phyloP scores from a whole-genome alignment of 2,113 vertebrate genomes.

The Calyptomena viridis region DNA sequence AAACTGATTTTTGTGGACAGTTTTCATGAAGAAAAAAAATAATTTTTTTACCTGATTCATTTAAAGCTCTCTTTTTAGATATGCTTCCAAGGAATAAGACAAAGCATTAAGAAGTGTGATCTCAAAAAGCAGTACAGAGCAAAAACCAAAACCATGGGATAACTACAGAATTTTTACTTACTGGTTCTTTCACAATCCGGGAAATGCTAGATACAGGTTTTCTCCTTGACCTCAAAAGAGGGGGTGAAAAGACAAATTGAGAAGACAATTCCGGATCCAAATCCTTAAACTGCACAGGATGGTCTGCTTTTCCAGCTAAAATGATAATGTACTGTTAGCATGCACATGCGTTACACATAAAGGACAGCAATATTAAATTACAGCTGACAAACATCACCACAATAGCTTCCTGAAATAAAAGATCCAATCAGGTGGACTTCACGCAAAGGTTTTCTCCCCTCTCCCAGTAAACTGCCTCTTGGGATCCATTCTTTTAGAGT shows the following conservation, averaged over 20 bases:
- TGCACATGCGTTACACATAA: neutral
- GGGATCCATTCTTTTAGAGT: neutral
- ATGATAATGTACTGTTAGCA: neutral
- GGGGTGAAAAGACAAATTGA: constrained; percentile 77
- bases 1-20: neutral
- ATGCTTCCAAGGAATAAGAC: neutral
- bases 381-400: neutral
- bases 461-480: neutral
- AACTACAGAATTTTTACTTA: constrained; percentile 31
- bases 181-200: constrained; percentile 47
- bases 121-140: neutral
- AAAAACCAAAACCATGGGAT: neutral
- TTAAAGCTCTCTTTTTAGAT: neutral
- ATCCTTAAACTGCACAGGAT: constrained; percentile 59
- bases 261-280: constrained; percentile 70
- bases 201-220: constrained; percentile 47
- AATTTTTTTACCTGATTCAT: neutral
- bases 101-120: neutral
- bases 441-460: neutral
- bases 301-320: constrained; percentile 69
- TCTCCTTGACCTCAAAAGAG: constrained; percentile 72
- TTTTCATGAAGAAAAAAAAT: neutral
- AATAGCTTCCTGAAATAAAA: neutral
- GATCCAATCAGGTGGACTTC: neutral
- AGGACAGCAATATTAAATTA: neutral